These are phyloP conservation scores for Bugula neritina DNA, from an alignment of 2,888 invertebrate species.

Conservation along the genomic window DNA sequence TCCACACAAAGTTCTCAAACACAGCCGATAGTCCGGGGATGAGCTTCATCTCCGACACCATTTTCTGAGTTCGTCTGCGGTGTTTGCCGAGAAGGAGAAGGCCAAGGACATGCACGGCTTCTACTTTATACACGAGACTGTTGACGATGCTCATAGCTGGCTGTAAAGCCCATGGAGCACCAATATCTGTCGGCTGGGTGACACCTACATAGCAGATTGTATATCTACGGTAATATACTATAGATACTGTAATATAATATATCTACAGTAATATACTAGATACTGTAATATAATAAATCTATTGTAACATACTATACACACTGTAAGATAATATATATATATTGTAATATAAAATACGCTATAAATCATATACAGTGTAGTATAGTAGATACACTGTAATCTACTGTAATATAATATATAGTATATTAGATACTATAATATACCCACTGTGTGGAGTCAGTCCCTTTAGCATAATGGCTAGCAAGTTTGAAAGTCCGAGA, in stretches of 20 bases:
- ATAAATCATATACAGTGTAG: too few species aligned
- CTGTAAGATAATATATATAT: too few species aligned
- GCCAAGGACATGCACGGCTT: conserved; percentile 52
- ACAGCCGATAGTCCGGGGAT: conserved; percentile 51
- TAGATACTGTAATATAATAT: too few species aligned
- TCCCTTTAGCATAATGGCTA: too few species aligned
- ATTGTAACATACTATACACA: too few species aligned
- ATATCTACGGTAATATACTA: not conserved
- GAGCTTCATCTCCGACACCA: conserved; percentile 50
- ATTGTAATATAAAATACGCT: too few species aligned
- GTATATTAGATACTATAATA: too few species aligned
- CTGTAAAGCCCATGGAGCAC: conserved; percentile 44
- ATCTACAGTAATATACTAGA: not conserved
- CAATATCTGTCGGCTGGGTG: conserved; percentile 42
- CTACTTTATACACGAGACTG: conserved; percentile 49
- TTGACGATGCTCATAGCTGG: conserved; percentile 48
- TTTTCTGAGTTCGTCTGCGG: conserved; percentile 53
- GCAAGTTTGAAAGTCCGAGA: too few species aligned
- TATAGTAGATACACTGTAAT: too few species aligned
- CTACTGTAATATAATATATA: too few species aligned
- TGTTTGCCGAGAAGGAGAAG: conserved; percentile 53
- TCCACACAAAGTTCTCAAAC: conserved; percentile 54
- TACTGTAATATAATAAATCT: too few species aligned
- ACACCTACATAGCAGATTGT: conserved; percentile 38
- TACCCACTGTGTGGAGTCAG: too few species aligned